These are phyloP conservation scores for Apodemia duryi DNA, from an alignment of 2,888 invertebrate genomes.

Conservation along the genomic window DNA sequence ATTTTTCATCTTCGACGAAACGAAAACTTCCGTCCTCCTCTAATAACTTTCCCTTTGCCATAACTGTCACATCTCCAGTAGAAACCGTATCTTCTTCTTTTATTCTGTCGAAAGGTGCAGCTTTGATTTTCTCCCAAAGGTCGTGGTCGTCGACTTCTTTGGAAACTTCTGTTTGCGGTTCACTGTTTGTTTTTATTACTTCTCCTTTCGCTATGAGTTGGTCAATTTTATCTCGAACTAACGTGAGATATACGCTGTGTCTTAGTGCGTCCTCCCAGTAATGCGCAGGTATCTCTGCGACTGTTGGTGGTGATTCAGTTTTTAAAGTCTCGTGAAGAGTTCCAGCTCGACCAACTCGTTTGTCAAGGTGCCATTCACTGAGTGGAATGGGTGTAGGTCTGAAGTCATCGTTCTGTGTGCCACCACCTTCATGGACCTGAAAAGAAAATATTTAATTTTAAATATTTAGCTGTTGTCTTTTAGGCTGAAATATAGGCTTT, in stretches of 20 bases:
- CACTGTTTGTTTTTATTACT: conserved; percentile 44
- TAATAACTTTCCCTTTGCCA: conserved; percentile 82
- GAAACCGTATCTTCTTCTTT: conserved; percentile 64
- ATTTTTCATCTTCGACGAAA: conserved; percentile 73
- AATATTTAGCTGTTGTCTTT: too few relatives aligned
- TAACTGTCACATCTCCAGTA: conserved; percentile 81
- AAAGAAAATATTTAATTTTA: conserved; percentile 31
- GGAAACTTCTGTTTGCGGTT: conserved; percentile 42
- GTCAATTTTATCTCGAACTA: conserved; percentile 78
- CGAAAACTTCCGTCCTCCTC: conserved; percentile 70
- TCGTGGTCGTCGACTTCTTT: conserved; percentile 65
- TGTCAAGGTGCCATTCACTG: conserved; percentile 51
- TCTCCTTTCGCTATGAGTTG: conserved; percentile 64
- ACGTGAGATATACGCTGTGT: conserved; percentile 83
- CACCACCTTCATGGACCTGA: conserved; percentile 55
- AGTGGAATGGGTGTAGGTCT: conserved; percentile 68
- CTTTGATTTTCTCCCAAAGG: conserved; percentile 71
- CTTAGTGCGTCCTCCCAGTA: conserved; percentile 84
- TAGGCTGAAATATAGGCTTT: too few relatives aligned
- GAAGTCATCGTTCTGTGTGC: conserved; percentile 52
- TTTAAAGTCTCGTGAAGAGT: conserved; percentile 48
- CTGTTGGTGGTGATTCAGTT: conserved; percentile 40
- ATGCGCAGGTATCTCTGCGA: conserved; percentile 55
- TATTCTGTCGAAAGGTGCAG: conserved; percentile 62
- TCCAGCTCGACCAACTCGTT: conserved; percentile 39